Evolutionary conservation across 2,888 invertebrate genomes (phyloP).

Genomic region (Pollenia amentaria): DNA sequence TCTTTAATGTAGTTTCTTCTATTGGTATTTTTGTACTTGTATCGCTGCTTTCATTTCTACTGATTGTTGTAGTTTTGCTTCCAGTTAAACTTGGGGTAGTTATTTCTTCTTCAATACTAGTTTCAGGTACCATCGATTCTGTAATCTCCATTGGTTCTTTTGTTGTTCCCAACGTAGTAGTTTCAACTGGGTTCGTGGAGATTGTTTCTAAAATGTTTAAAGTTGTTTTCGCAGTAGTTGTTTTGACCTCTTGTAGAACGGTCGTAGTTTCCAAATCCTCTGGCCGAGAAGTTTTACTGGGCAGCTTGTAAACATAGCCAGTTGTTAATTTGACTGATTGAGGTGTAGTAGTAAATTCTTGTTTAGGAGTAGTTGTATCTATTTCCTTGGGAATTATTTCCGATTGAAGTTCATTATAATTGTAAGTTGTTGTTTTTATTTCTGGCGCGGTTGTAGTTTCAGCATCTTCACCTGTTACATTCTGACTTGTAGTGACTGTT

Average conservation of each 20-base stretch:
- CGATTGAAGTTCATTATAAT: neutral
- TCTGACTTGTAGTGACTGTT: neutral
- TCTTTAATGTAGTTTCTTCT: neutral
- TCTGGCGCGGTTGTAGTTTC: conserved; percentile 9
- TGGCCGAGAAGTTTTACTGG: neutral
- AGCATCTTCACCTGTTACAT: neutral
- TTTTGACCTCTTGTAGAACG: neutral
- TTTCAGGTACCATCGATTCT: neutral
- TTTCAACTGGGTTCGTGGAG: neutral
- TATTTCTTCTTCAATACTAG: neutral
- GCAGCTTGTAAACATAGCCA: neutral
- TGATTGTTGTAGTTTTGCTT: neutral
- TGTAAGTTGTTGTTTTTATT: neutral
- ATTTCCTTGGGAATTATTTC: conserved; percentile 14
- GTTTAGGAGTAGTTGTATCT: neutral
- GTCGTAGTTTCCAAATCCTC: neutral
- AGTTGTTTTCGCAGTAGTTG: neutral
- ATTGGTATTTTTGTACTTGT: neutral
- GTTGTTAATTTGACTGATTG: conserved; percentile 16
- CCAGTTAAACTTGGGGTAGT: neutral
- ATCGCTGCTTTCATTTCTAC: neutral
- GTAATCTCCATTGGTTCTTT: neutral
- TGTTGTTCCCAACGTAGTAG: neutral
- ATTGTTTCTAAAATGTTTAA: neutral
- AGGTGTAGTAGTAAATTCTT: conserved; percentile 21